Base-by-base conservation (phyloP, 2,888 invertebrate species). In the Acrocera orbiculus region DNA sequence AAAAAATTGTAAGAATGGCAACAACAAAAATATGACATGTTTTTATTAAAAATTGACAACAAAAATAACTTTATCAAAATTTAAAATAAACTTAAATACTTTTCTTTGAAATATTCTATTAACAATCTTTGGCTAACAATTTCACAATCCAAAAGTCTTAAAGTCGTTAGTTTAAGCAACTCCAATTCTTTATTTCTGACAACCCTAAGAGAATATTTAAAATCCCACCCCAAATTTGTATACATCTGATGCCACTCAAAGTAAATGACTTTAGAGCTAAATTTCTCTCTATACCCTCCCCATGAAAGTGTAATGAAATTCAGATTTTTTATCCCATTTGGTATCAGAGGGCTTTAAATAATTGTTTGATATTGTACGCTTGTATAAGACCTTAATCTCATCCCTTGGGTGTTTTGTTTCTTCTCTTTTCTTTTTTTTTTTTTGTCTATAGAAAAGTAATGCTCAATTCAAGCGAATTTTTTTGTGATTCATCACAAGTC, bases 101-200 rank as follows among this genome's bases (percentile, higher is more conserved):
- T n/a, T n/a, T n/a, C n/a, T n/a, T n/a, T n/a, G n/a, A n/a, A n/a
- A n/a, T n/a, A n/a, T n/a, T n/a, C n/a, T n/a, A n/a, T n/a, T n/a
- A n/a, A n/a, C n/a, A n/a, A n/a, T n/a, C n/a, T n/a, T n/a, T n/a
- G n/a, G n/a, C n/a, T n/a, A n/a, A n/a, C n/a, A n/a, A n/a, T n/a
- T n/a, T n/a, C n/a, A n/a, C n/a, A n/a, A n/a, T n/a, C n/a, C n/a
- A n/a, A n/a, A n/a, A n/a, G n/a, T n/a, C n/a, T n/a, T n/a, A n/a
- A n/a, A n/a, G n/a, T n/a, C n/a, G n/a, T n/a, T n/a, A n/a, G n/a
- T n/a, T n/a, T n/a, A n/a, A n/a, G n/a, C n/a, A n/a, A n/a, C n/a
- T 50, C 49, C 52, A 50, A 55, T 47, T 51, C 51, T 50, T 50
- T n/a, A n/a, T n/a, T n/a, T n/a, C n/a, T n/a, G n/a, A n/a, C n/a